A percentile compares a stretch with the other conserved stretches of the same genome.
phyloP scores from a whole-genome alignment of 2,113 vertebrate species.

The Colossoma macropomum region DNA sequence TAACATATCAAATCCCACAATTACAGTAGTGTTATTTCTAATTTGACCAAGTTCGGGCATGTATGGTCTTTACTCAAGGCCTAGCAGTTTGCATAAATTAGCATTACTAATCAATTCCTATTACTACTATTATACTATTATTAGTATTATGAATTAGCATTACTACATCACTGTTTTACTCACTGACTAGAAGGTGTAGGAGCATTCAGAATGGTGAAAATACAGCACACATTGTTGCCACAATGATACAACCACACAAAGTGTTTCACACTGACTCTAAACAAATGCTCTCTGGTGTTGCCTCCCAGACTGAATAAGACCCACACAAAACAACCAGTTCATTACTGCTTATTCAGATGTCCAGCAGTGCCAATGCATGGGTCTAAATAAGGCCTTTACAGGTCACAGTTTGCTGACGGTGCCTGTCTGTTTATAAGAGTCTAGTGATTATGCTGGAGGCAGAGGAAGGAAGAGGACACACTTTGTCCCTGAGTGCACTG shows the following conservation, averaged over 20 bases:
- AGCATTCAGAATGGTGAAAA: background rate
- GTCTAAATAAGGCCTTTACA: background rate
- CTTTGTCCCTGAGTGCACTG: background rate
- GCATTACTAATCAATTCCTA: too few species aligned
- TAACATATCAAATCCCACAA: too few species aligned
- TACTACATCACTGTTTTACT: too few species aligned
- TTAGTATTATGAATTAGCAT: too few species aligned
- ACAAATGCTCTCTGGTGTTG: background rate
- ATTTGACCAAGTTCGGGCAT: too few species aligned
- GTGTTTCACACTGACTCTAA: background rate
- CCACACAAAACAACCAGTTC: background rate
- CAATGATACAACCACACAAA: background rate
- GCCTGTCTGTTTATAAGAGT: background rate
- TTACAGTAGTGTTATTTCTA: too few species aligned
- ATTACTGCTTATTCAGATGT: background rate
- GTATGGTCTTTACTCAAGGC: too few species aligned
- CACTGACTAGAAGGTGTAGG: background rate
- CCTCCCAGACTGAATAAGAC: background rate
- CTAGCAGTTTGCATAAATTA: too few species aligned
- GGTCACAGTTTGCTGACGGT: background rate
- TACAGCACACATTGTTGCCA: background rate
- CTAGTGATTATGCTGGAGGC: background rate
- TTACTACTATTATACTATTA: too few species aligned
- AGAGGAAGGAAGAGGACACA: background rate
- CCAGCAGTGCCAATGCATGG: background rate